Percentiles rank a stretch among this genome's conserved stretches.
Evolutionary conservation across 2,113 vertebrate genomes (phyloP).

Genomic region (Melozone crissalis): DNA sequence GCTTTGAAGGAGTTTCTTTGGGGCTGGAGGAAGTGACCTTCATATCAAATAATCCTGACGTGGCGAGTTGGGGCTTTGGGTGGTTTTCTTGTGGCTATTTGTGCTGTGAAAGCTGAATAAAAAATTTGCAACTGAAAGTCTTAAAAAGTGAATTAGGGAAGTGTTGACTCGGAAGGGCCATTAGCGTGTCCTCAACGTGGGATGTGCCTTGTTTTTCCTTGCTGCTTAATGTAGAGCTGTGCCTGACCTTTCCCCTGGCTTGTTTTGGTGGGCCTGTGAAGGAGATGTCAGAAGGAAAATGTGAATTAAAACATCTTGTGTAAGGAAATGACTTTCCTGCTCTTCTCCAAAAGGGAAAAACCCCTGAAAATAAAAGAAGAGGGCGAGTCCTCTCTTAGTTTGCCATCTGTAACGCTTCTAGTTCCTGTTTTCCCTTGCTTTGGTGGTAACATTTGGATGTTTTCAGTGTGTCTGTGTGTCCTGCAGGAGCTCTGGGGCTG

Average conservation of each 20-base stretch:
- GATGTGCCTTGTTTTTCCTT: slow-evolving; percentile 11
- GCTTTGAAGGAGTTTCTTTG: slow-evolving; percentile 30
- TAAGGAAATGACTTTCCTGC: neutral
- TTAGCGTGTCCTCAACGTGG: neutral
- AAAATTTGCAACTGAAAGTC: slow-evolving; percentile 54
- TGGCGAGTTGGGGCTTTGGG: neutral
- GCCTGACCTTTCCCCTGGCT: neutral
- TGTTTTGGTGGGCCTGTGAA: neutral
- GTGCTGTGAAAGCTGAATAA: slow-evolving; percentile 68
- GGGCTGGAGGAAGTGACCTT: slow-evolving; percentile 42
- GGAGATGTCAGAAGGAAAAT: neutral
- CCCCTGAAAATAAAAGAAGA: neutral
- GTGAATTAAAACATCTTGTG: slow-evolving; percentile 20
- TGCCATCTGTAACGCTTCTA: neutral
- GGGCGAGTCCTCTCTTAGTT: neutral
- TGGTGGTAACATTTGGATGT: accelerated
- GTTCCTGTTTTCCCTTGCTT: neutral
- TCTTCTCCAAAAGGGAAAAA: neutral
- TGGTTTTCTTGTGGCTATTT: slow-evolving; percentile 65
- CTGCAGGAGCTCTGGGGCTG: neutral
- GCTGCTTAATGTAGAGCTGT: neutral
- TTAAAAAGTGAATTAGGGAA: neutral
- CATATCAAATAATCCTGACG: slow-evolving; percentile 56
- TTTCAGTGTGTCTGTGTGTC: neutral
- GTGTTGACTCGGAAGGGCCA: neutral